Percentiles rank a stretch among this genome's conserved stretches.
Conservation (phyloP, 2,888 invertebrate genomes). For the Lochmaea capreae region DNA sequence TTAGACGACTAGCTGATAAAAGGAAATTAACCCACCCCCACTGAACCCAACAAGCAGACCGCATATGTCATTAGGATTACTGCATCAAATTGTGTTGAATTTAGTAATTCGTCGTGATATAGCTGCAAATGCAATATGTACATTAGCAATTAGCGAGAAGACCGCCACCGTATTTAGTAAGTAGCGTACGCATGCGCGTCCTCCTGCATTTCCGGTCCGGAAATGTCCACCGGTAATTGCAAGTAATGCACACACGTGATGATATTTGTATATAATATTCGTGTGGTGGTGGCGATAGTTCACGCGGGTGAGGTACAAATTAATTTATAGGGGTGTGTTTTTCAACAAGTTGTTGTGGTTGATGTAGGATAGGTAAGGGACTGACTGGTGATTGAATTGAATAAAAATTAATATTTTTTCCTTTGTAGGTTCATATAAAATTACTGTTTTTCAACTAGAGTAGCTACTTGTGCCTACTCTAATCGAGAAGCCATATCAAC, state of each 20-base stretch:
- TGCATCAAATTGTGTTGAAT: slow-evolving; percentile 46
- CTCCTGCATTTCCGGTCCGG: slow-evolving; percentile 63
- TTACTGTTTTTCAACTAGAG: too few species aligned
- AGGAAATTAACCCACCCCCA: slow-evolving; percentile 14
- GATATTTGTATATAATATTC: slow-evolving; percentile 40
- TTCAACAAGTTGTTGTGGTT: slow-evolving; percentile 14
- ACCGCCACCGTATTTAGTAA: slow-evolving; percentile 41
- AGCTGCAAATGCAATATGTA: slow-evolving; percentile 55
- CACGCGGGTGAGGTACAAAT: not conserved
- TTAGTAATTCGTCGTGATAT: slow-evolving; percentile 52
- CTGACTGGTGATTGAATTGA: not conserved
- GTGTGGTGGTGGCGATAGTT: not conserved
- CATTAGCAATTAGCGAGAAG: slow-evolving; percentile 54
- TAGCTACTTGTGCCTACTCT: too few species aligned
- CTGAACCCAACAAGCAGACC: slow-evolving; percentile 39
- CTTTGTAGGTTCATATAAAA: not conserved
- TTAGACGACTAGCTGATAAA: slow-evolving; percentile 8
- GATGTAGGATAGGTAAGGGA: not conserved
- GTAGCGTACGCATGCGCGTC: slow-evolving; percentile 58
- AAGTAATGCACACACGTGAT: slow-evolving; percentile 62
- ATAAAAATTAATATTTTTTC: not conserved
- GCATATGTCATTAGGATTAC: slow-evolving; percentile 46
- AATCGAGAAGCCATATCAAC: too few species aligned
- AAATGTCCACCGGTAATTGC: slow-evolving; percentile 66
- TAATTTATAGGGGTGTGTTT: slow-evolving; percentile 10